Conservation (phyloP, 2,797 vertebrate genomes). For the Molossus alvarezi region DNA sequence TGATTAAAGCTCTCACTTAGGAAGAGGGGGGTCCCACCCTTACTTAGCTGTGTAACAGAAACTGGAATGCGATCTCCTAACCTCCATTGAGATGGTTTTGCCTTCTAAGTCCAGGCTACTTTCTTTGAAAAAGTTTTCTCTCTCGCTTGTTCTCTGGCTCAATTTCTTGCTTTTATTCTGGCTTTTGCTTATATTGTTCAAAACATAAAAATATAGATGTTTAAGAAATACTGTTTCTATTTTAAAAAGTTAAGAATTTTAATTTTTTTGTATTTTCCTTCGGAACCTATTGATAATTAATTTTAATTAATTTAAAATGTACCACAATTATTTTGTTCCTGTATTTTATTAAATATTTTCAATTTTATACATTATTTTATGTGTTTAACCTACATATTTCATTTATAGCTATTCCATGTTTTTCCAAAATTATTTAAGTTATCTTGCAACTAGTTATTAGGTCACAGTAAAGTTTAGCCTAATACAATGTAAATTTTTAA, state of each 20-base stretch:
- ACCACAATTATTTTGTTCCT: not conserved
- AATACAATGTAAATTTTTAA: not conserved
- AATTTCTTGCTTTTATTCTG: not conserved
- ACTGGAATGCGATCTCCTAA: not conserved
- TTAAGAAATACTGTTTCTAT: not conserved
- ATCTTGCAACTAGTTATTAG: not conserved
- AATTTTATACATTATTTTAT: not conserved
- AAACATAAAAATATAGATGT: not conserved
- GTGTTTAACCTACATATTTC: not conserved
- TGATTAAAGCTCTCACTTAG: not conserved
- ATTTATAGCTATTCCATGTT: not conserved
- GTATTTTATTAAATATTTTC: not conserved
- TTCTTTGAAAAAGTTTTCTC: not conserved
- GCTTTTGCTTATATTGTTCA: not conserved
- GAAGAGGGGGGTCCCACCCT: not conserved
- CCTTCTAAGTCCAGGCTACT: not conserved
- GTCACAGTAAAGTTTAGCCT: not conserved
- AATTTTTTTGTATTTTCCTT: not conserved
- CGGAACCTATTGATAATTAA: not conserved
- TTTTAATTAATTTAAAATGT: not conserved
- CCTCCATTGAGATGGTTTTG: not conserved
- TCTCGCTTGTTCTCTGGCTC: not conserved
- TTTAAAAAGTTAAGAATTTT: slow-evolving; percentile 4
- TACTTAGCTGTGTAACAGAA: not conserved
- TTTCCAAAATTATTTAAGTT: not conserved